Percentiles rank a stretch among this genome's conserved stretches.
Evolutionary conservation across 92 coral and sea anemone genomes (phyloP).

Genomic region (Epizoanthus ramosus): DNA sequence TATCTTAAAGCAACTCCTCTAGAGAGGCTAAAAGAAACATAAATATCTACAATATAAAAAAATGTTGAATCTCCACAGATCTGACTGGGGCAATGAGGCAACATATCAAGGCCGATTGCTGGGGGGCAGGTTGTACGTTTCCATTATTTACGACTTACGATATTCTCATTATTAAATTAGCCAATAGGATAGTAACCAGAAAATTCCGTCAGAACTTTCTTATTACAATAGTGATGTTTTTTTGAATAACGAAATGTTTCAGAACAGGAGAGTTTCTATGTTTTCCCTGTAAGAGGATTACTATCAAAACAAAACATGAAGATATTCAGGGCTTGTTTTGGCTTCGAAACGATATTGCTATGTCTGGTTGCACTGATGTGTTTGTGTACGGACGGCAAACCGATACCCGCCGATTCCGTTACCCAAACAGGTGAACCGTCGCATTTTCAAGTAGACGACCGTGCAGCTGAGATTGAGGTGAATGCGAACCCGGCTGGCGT

Average conservation of each 20-base stretch:
- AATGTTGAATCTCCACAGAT: too few relatives aligned
- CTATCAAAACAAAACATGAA: conserved; percentile 34
- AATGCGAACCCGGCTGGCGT: conserved; percentile 99
- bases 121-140: conserved; percentile 11
- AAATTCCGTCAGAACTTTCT: conserved; percentile 31
- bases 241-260: conserved; percentile 4
- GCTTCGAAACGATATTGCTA: not conserved
- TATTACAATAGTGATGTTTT: conserved; percentile 7
- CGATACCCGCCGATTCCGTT: conserved; percentile 54
- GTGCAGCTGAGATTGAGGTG: conserved; percentile 98
- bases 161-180: conserved; percentile 10
- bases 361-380: conserved; percentile 14
- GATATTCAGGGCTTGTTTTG: not conserved
- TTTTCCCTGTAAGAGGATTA: not conserved
- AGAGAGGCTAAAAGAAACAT: too few relatives aligned
- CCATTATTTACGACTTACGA: conserved; percentile 22
- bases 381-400: conserved; percentile 25
- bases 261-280: not conserved
- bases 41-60: too few relatives aligned
- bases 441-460: conserved; percentile 99
- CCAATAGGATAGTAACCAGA: conserved; percentile 12
- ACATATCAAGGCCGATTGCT: not conserved
- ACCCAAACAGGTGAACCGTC: conserved; percentile 97
- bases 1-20: too few relatives aligned
- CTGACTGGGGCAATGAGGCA: not conserved